Percentiles rank a stretch among this genome's conserved stretches.
Conservation (phyloP, 2,888 invertebrate species). For the Rosalia funebris region DNA sequence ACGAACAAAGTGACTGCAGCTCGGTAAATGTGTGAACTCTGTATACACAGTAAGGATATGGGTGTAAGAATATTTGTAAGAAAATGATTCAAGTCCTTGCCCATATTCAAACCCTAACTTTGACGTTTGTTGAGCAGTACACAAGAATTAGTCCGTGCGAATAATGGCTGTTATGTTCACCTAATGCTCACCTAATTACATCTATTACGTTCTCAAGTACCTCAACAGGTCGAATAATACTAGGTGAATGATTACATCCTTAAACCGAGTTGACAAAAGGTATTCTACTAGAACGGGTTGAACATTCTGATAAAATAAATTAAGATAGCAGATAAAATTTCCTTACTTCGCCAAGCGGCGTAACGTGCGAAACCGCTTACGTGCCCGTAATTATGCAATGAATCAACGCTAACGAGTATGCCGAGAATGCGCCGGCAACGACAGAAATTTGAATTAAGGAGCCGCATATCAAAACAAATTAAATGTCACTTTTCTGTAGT, state of each 20-base stretch:
- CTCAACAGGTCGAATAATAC: neutral
- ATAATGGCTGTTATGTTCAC: too few species aligned
- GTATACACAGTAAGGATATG: too few species aligned
- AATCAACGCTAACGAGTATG: conserved; percentile 13
- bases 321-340: conserved; percentile 14
- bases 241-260: neutral
- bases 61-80: too few species aligned
- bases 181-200: too few species aligned
- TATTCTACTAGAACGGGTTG: neutral
- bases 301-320: conserved; percentile 6
- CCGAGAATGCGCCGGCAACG: conserved; percentile 4
- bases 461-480: conserved; percentile 59
- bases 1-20: too few species aligned
- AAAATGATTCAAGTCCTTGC: too few species aligned
- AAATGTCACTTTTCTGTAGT: conserved; percentile 59
- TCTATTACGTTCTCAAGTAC: too few species aligned
- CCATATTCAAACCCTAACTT: too few species aligned
- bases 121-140: too few species aligned
- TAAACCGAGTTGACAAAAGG: conserved; percentile 1
- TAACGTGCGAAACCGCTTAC: conserved; percentile 1
- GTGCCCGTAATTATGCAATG: conserved; percentile 16
- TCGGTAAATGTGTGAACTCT: too few species aligned
- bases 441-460: conserved; percentile 42
- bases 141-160: too few species aligned
- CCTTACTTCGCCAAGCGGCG: neutral